These are phyloP conservation scores for Belonocnema kinseyi DNA, from an alignment of 1,140 invertebrate species.

Conservation along the genomic window DNA sequence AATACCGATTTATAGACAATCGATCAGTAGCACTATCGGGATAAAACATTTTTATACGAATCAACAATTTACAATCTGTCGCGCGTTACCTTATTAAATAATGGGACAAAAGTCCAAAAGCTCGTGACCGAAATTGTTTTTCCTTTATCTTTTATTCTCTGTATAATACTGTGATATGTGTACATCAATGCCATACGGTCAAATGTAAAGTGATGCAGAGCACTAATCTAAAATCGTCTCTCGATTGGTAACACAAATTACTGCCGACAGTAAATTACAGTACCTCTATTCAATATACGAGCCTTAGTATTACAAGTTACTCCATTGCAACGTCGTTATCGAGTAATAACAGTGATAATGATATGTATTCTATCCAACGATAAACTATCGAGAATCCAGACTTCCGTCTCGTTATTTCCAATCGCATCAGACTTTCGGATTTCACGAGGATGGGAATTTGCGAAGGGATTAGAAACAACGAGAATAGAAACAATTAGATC, in stretches of 20 bases:
- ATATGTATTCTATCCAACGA: slow-evolving; percentile 49
- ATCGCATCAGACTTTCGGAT: background rate
- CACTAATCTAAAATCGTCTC: slow-evolving; percentile 39
- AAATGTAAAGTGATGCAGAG: slow-evolving; percentile 47
- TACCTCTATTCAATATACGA: slow-evolving; percentile 34
- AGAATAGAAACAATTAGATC: slow-evolving; percentile 38
- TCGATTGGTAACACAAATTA: slow-evolving; percentile 29
- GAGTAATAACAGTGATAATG: slow-evolving; percentile 42
- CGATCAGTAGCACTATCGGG: too few relatives aligned
- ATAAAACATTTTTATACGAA: too few relatives aligned
- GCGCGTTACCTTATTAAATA: background rate
- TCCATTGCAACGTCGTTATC: slow-evolving; percentile 32
- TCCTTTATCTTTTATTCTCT: slow-evolving; percentile 53
- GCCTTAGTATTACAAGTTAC: slow-evolving; percentile 46
- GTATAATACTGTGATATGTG: slow-evolving; percentile 64
- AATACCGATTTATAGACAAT: too few relatives aligned
- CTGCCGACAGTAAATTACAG: slow-evolving; percentile 35
- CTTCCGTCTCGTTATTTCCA: slow-evolving; percentile 32
- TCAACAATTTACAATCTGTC: background rate
- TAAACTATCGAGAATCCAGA: slow-evolving; percentile 42
- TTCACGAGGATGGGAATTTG: slow-evolving; percentile 17
- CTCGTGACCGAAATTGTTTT: background rate
- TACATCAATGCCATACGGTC: slow-evolving; percentile 57
- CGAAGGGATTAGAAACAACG: slow-evolving; percentile 34
- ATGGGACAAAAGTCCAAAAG: background rate